Evolutionary conservation across 1,140 invertebrate species (phyloP).

Genomic region (Zaprionus lachaisei): DNA sequence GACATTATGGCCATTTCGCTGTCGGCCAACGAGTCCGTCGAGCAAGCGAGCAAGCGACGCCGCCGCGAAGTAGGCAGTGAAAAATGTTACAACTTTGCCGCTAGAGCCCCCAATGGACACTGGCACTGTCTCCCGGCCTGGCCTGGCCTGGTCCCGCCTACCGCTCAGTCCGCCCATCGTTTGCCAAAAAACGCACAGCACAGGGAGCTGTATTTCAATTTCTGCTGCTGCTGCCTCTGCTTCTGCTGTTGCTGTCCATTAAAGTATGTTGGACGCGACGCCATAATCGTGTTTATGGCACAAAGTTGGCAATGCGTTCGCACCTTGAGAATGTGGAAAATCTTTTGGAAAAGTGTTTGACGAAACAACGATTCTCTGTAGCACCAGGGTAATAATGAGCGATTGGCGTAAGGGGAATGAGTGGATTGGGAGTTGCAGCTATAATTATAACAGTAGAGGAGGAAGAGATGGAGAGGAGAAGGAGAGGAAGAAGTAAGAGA

Average conservation of each 20-base stretch:
- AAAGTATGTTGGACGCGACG: constrained; percentile 4
- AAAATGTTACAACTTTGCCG: constrained; percentile 60
- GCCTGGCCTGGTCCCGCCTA: not conserved
- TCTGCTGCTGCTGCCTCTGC: constrained; percentile 49
- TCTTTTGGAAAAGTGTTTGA: constrained; percentile 7
- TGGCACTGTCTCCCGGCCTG: not conserved
- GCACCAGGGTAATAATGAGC: not conserved
- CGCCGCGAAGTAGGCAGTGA: constrained; percentile 61
- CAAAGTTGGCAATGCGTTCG: constrained; percentile 37
- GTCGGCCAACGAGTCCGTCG: constrained; percentile 29
- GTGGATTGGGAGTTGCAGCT: not conserved
- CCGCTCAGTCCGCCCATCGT: not conserved
- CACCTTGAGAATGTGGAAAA: constrained; percentile 39
- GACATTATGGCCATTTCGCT: constrained; percentile 72
- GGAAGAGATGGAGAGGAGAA: not conserved
- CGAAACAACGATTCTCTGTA: not conserved
- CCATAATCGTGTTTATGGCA: constrained; percentile 50
- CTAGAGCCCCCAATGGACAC: constrained; percentile 39
- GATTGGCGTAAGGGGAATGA: not conserved
- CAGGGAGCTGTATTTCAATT: constrained; percentile 79
- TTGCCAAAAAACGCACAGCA: constrained; percentile 59
- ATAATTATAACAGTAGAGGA: not conserved
- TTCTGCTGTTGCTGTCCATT: constrained; percentile 44
- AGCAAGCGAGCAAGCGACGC: constrained; percentile 12
- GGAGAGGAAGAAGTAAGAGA: not conserved